Conservation (phyloP, 2,888 invertebrate species). For the Lamellibrachia columna region DNA sequence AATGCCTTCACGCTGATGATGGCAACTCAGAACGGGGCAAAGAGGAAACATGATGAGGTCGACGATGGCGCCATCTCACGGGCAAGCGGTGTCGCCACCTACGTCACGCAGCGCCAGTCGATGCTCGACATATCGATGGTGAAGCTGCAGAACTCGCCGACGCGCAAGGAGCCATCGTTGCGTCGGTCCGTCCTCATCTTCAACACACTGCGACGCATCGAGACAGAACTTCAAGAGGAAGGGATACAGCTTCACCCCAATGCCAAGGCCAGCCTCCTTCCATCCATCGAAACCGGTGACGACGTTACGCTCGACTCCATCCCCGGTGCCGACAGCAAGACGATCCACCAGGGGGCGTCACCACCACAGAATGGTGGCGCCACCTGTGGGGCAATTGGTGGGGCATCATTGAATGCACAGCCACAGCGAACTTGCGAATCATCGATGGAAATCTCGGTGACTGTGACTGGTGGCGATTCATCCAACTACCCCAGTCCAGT, state of each 20-base stretch:
- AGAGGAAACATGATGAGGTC: slow-evolving; percentile 10
- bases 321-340: not conserved
- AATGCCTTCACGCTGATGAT: slow-evolving; percentile 9
- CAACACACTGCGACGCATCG: slow-evolving; percentile 88
- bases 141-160: slow-evolving; percentile 79
- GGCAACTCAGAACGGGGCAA: not conserved
- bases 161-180: slow-evolving; percentile 78
- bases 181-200: slow-evolving; percentile 91
- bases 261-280: slow-evolving; percentile 45
- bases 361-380: not conserved
- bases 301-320: slow-evolving; percentile 30
- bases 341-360: not conserved
- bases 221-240: slow-evolving; percentile 76
- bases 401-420: not conserved
- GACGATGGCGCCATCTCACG: not conserved
- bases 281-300: slow-evolving; percentile 20
- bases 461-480: not conserved
- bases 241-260: slow-evolving; percentile 57
- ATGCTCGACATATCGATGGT: slow-evolving; percentile 92
- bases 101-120: slow-evolving; percentile 75
- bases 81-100: not conserved
- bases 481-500: not conserved
- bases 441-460: slow-evolving; percentile 22
- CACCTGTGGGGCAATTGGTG: not conserved
- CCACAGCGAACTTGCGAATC: not conserved